phyloP scores from a whole-genome alignment of 2,113 vertebrate species.

The Oreotragus oreotragus region DNA sequence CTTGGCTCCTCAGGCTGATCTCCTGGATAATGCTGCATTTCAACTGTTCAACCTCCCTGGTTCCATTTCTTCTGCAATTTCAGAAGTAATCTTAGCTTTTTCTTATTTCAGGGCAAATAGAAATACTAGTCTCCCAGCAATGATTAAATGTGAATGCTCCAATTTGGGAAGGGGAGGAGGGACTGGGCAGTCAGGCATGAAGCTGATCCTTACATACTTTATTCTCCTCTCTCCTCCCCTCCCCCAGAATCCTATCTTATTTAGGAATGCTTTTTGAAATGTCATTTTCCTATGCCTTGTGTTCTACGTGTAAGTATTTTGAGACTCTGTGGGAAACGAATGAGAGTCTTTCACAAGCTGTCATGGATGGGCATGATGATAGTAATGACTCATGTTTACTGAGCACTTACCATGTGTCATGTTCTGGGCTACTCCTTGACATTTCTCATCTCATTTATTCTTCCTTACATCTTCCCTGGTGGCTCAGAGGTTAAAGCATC shows the following conservation, averaged over 20 bases:
- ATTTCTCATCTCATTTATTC: neutral
- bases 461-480: neutral
- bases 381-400: neutral
- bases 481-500: too few species aligned
- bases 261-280: neutral
- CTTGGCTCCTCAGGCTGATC: neutral
- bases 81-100: neutral
- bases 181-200: too few species aligned
- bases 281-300: neutral
- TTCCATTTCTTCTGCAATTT: neutral
- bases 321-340: neutral
- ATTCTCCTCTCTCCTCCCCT: neutral
- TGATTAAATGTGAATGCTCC: neutral
- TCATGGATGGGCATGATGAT: neutral
- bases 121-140: neutral
- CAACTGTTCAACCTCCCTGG: neutral
- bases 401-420: neutral
- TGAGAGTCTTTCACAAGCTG: neutral
- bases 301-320: neutral
- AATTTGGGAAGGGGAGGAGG: neutral
- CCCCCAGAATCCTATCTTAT: neutral
- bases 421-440: neutral
- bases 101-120: neutral
- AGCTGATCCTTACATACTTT: rapidly evolving
- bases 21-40: neutral